Evolutionary conservation across 2,888 invertebrate genomes (phyloP).

Genomic region (Eupeodes luniger): DNA sequence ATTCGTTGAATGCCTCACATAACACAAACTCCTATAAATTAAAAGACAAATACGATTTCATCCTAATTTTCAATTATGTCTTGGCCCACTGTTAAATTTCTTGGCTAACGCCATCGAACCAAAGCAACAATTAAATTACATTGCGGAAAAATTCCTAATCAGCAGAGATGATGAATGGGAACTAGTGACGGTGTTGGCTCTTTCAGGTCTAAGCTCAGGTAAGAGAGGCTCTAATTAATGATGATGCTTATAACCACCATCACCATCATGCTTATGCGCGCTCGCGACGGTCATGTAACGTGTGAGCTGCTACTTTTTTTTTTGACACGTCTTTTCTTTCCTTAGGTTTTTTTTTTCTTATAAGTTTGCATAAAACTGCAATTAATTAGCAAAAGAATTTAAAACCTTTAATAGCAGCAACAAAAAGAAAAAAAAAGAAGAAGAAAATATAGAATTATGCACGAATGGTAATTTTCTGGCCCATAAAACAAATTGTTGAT

Average conservation of each 20-base stretch:
- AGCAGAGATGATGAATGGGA: constrained; percentile 57
- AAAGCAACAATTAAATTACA: constrained; percentile 55
- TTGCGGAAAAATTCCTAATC: constrained; percentile 59
- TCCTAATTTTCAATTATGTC: background rate
- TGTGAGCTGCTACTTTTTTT: constrained; percentile 12
- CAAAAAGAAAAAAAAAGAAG: background rate
- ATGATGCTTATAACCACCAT: background rate
- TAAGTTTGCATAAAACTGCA: constrained; percentile 50
- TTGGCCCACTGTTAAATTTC: background rate
- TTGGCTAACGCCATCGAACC: constrained; percentile 4
- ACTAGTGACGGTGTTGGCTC: constrained; percentile 12
- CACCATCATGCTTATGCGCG: background rate
- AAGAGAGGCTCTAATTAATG: constrained; percentile 33
- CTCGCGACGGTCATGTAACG: constrained; percentile 5
- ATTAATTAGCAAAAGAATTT: constrained; percentile 52
- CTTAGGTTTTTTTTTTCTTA: background rate
- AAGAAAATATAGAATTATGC: constrained; percentile 10
- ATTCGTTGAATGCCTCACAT: too few species aligned
- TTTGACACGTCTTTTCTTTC: constrained; percentile 49
- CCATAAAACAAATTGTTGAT: constrained; percentile 71
- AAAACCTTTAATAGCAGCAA: background rate
- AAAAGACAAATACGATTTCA: too few species aligned
- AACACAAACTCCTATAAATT: too few species aligned
- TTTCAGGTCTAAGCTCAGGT: background rate
- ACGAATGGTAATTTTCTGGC: constrained; percentile 56